phyloP scores from a whole-genome alignment of 2,797 vertebrate species.

The Peromyscus attwateri region DNA sequence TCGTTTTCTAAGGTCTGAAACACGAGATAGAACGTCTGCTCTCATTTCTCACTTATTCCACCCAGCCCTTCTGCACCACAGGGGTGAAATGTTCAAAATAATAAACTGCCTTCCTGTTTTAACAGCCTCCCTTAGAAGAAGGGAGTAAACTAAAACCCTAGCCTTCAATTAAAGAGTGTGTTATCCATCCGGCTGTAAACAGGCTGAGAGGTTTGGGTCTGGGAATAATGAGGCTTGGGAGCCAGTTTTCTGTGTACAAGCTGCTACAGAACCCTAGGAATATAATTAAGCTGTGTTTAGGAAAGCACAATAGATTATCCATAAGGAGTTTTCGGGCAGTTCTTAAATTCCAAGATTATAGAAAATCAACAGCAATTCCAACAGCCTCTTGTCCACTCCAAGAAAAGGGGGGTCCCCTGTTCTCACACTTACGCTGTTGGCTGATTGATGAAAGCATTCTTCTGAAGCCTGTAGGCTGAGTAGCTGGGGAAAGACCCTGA shows the following conservation, averaged over 20 bases:
- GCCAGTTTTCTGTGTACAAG: neutral
- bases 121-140: slow-evolving; percentile 36
- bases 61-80: neutral
- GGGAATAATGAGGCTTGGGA: neutral
- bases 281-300: neutral
- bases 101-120: slow-evolving; percentile 13
- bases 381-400: neutral
- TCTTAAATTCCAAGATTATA: slow-evolving; percentile 17
- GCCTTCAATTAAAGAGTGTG: neutral
- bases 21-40: neutral
- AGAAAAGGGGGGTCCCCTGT: neutral
- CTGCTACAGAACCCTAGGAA: neutral
- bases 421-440: slow-evolving; percentile 92
- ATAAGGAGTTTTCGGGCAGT: neutral
- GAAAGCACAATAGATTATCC: slow-evolving; percentile 9
- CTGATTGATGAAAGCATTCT: slow-evolving; percentile 94
- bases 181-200: neutral
- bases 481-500: slow-evolving; percentile 97
- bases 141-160: neutral
- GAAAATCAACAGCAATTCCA: slow-evolving; percentile 5
- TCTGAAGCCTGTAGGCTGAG: slow-evolving; percentile 95
- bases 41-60: neutral
- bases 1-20: neutral
- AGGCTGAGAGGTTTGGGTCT: neutral
- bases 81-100: neutral